Evolutionary conservation across 2,888 invertebrate genomes (phyloP), one percentile per base, ranked within the genome.

Genomic region (Tuta absoluta): DNA sequence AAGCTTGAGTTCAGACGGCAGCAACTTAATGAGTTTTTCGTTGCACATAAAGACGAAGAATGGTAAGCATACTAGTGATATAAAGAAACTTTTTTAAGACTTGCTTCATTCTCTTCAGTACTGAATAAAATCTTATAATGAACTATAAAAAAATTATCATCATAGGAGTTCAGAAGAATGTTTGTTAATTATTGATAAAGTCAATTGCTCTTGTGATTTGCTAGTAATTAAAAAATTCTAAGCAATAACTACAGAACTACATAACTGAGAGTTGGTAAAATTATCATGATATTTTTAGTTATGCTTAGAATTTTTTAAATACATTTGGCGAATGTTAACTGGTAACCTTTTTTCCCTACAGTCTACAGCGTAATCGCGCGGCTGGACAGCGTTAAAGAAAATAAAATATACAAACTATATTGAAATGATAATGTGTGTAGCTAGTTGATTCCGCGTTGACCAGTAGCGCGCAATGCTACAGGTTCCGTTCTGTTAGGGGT

Each of bases 11-110:
- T 99, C 87, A 96, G 97, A 77, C 93, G 98, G 63, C 98, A 98
- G 83, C 99, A 99, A 85, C 94, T 99, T 64, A 98, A 98, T 90
- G 98, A 99, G 85, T 99, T 99, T 92, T 99, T 99, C 92, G 96
- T 99, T 76, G 96, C 97, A 57, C 99, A 99, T 92, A 99, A 99
- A 91, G 99, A 99, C 80, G 99, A 99, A 89, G 99, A 99, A 95
- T 99, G 99, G 99, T 99, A 94, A 93, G 96, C 24, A 23, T 28
- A 41, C 1, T 56, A 56, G 14, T 11, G 0, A n/a, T 56, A 0
- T 56, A 4, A n/a, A 12, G 28, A 38, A 17, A 37, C 14, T 33
- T 37, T 59, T 38, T 8, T 14, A 17, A 60, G 12, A 14, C 45
- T 37, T 58, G 58, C 37, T 58, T 58, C n/a, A 56, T 8, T 28